A percentile compares a stretch with the other conserved stretches of the same genome.
Conservation (phyloP, 2,797 vertebrate species). For the Syngnathus rostellatus region DNA sequence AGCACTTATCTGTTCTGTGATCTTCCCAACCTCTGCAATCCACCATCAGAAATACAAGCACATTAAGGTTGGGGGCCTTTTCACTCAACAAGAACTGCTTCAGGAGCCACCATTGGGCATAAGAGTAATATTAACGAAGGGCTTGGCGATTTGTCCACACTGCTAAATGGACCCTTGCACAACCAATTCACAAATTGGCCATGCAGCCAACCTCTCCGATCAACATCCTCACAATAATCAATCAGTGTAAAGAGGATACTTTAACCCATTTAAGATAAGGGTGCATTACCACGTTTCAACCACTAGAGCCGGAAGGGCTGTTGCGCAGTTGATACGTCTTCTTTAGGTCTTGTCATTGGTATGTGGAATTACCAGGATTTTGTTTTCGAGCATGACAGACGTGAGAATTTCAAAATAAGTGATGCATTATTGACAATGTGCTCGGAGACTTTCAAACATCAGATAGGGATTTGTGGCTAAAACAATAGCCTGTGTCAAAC, state of each 20-base stretch:
- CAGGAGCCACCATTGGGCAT: constrained; percentile 41
- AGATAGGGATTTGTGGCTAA: too few species aligned
- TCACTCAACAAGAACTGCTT: constrained; percentile 12
- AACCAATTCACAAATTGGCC: constrained; percentile 38
- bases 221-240: constrained; percentile 8
- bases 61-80: constrained; percentile 28
- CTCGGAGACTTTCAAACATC: too few species aligned
- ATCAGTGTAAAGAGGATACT: constrained; percentile 6
- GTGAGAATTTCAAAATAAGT: too few species aligned
- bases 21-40: constrained; percentile 40
- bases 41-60: constrained; percentile 49
- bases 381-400: too few species aligned
- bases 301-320: too few species aligned
- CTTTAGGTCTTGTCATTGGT: too few species aligned
- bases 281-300: too few species aligned
- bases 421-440: too few species aligned
- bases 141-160: constrained; percentile 41
- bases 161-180: constrained; percentile 35
- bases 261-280: too few species aligned
- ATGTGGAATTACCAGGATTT: too few species aligned
- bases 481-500: too few species aligned
- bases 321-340: too few species aligned
- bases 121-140: constrained; percentile 51
- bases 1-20: constrained; percentile 54
- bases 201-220: constrained; percentile 29